Evolutionary conservation across 53 echinoderm and acorn worm species (phyloP).

Genomic region (Crossaster papposus): DNA sequence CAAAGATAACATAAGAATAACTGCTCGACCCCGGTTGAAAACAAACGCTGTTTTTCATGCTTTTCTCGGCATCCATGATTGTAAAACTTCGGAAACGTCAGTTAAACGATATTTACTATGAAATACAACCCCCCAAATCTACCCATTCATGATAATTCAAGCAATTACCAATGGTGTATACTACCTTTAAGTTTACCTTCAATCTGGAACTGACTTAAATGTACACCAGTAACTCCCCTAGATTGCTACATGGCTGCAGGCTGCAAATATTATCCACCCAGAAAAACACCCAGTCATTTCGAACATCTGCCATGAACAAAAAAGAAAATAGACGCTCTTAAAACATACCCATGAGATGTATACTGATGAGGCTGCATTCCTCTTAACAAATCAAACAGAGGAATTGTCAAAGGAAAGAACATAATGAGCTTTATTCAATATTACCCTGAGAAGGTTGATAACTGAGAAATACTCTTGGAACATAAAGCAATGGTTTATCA

Average conservation of each 20-base stretch:
- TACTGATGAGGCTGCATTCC: background rate
- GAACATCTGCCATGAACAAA: background rate
- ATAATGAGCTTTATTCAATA: background rate
- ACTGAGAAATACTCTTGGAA: background rate
- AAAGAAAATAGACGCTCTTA: background rate
- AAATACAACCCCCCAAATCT: too few species aligned
- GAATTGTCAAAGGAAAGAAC: background rate
- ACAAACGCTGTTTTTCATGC: too few species aligned
- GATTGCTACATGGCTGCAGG: background rate
- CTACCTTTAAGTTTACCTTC: too few species aligned
- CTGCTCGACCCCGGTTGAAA: too few species aligned
- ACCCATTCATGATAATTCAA: too few species aligned
- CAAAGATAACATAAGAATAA: too few species aligned
- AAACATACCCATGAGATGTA: background rate
- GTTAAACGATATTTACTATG: too few species aligned
- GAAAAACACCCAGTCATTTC: background rate
- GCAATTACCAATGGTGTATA: too few species aligned
- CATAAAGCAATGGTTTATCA: background rate
- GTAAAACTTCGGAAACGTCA: too few species aligned
- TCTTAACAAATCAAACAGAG: background rate
- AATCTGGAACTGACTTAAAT: background rate
- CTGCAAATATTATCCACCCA: background rate
- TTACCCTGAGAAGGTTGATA: background rate
- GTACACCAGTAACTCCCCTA: background rate
- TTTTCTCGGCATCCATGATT: too few species aligned